Base-by-base conservation (phyloP, 1,140 invertebrate species). In the Papilio glaucus region DNA sequence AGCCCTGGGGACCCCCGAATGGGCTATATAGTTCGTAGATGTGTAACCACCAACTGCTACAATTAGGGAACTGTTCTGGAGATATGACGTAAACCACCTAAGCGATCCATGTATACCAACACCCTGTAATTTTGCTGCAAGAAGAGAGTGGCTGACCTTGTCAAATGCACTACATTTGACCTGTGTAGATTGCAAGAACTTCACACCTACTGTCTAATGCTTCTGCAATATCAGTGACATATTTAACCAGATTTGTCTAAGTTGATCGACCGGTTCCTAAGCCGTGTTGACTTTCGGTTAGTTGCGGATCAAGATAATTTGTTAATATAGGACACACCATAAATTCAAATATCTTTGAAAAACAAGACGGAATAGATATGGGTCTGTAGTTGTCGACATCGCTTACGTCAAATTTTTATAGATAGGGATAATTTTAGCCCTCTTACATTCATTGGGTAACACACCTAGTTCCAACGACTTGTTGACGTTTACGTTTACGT, bases 371-470 rank as follows among this genome's bases (percentile, higher is more conserved):
- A 15, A 45, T 45, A 45, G 42, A 45, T 15, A 45, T 18, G 7
- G 42, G 42, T n/a, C 42, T 45, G 65, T 76, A 76, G 38, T 76
- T 72, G 42, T 63, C 18, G 10, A 77, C 42, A 29, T 70, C 53
- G 24, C 33, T 24, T 26, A 18, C 13, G 24, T 77, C 71, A 1
- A 72, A 62, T 72, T 74, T 62, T 77, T 77, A 61, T 70, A 33
- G 1, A 74, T 21, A 0, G 76, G 72, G 8, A 72, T 26, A 29
- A 77, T 71, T 29, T 41, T 42, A 21, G 65, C 71, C n/a, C 41
- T 65, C 33, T 78, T 78, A 73, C 77, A 78, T 9, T 39, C 33
- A 9, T 18, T 0, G 9, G 77, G 77, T 37, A 78, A 65, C 10
- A 49, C 37, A 45, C 73, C 73, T 3, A 38, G 15, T 7, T n/a